Percentiles rank a stretch among this genome's conserved stretches.
Conservation (phyloP, 2,888 invertebrate species). For the Orchesella flavescens region DNA sequence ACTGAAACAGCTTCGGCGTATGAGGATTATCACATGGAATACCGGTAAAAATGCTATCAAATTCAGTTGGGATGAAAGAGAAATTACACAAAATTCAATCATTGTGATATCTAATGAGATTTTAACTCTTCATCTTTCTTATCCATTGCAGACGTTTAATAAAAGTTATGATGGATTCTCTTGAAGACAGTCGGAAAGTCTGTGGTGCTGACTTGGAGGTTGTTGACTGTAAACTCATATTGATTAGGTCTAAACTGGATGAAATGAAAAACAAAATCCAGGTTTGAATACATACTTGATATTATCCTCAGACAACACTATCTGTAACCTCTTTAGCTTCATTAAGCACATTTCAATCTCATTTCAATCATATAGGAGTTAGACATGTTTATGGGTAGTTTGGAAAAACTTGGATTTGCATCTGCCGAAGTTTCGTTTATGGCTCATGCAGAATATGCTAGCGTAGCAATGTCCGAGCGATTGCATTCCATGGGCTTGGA, state of each 20-base stretch:
- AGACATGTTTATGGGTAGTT: slow-evolving; percentile 63
- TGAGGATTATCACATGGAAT: slow-evolving; percentile 67
- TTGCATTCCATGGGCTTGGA: slow-evolving; percentile 56
- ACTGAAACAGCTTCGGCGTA: slow-evolving; percentile 65
- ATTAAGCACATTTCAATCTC: too few relatives aligned
- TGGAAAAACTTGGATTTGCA: slow-evolving; percentile 62
- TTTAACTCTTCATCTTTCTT: neutral
- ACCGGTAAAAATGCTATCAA: slow-evolving; percentile 63
- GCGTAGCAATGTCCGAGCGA: slow-evolving; percentile 65
- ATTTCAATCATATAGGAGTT: slow-evolving; percentile 55
- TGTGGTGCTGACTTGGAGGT: slow-evolving; percentile 60
- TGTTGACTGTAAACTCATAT: slow-evolving; percentile 63
- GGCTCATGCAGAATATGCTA: slow-evolving; percentile 68
- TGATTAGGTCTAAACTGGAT: slow-evolving; percentile 61
- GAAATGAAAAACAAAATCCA: slow-evolving; percentile 65
- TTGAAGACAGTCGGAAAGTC: slow-evolving; percentile 64
- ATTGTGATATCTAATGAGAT: neutral
- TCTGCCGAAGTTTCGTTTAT: slow-evolving; percentile 68
- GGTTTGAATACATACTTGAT: too few relatives aligned
- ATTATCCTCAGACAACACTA: too few relatives aligned
- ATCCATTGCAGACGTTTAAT: slow-evolving; percentile 54
- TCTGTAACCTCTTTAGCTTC: too few relatives aligned
- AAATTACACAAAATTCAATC: neutral
- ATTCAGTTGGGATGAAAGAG: neutral
- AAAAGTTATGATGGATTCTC: slow-evolving; percentile 58